A percentile compares a stretch with the other conserved stretches of the same genome.
phyloP scores from a whole-genome alignment of 2,888 invertebrate genomes.

The Thera britannica region DNA sequence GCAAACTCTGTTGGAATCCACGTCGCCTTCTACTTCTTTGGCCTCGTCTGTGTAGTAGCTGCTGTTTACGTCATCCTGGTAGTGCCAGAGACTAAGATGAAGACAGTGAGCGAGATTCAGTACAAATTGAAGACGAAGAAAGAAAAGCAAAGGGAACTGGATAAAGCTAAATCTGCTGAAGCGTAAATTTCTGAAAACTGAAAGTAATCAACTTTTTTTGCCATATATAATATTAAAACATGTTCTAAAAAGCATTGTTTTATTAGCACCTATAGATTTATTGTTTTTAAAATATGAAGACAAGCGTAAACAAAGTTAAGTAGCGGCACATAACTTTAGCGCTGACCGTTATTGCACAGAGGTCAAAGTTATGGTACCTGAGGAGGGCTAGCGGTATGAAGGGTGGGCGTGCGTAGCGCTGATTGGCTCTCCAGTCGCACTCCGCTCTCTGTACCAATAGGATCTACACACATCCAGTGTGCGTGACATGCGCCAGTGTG shows the following conservation, averaged over 20 bases:
- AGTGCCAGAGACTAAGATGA: constrained; percentile 67
- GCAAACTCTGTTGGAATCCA: constrained; percentile 61
- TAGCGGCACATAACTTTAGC: too few species aligned
- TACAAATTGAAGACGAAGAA: constrained; percentile 62
- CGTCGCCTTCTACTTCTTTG: constrained; percentile 66
- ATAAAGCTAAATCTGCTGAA: constrained; percentile 29
- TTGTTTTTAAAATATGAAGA: too few species aligned
- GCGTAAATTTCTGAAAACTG: constrained; percentile 7
- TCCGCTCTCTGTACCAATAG: too few species aligned
- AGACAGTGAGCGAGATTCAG: constrained; percentile 65
- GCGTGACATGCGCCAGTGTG: too few species aligned
- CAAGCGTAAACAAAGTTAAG: too few species aligned
- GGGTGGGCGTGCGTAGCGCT: too few species aligned
- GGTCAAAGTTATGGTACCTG: too few species aligned
- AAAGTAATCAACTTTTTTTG: neutral
- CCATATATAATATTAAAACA: neutral
- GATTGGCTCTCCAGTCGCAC: too few species aligned
- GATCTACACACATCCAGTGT: too few species aligned
- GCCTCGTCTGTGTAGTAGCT: constrained; percentile 57
- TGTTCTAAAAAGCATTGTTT: neutral
- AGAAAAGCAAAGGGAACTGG: constrained; percentile 48
- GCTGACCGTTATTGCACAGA: too few species aligned
- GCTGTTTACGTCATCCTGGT: constrained; percentile 57
- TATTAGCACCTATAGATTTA: neutral
- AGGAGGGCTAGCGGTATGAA: too few species aligned